phyloP scores from a whole-genome alignment of 1,140 invertebrate species.

The Colletes latitarsis region DNA sequence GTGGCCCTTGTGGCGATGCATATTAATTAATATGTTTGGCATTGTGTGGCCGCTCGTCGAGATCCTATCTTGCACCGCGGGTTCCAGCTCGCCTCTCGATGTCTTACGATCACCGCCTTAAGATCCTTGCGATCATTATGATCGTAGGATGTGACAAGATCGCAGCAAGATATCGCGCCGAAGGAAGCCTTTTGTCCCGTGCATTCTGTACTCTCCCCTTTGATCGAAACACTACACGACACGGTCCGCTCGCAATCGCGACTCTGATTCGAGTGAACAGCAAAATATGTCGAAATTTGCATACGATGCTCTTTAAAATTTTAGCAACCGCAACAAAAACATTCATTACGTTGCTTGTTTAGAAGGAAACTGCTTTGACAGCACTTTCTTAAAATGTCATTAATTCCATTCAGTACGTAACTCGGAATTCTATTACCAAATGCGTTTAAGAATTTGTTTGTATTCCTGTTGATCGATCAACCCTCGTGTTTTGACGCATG shows the following conservation, averaged over 20 bases:
- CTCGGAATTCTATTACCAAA: too few species aligned
- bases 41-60: slow-evolving; percentile 60
- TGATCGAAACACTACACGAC: slow-evolving; percentile 28
- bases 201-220: slow-evolving; percentile 29
- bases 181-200: slow-evolving; percentile 45
- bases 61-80: slow-evolving; percentile 62
- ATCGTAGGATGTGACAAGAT: slow-evolving; percentile 63
- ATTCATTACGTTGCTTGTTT: not conserved
- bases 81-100: slow-evolving; percentile 52
- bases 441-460: too few species aligned
- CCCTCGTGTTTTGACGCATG: too few species aligned
- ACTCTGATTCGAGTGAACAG: not conserved
- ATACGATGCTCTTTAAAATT: not conserved
- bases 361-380: too few species aligned
- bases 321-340: not conserved
- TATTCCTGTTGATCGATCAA: too few species aligned
- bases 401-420: too few species aligned
- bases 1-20: slow-evolving; percentile 38
- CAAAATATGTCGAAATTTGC: not conserved
- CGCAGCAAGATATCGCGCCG: slow-evolving; percentile 49
- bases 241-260: not conserved
- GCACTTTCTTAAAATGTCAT: too few species aligned
- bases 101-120: slow-evolving; percentile 48
- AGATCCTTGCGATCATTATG: slow-evolving; percentile 39
- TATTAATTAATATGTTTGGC: slow-evolving; percentile 71